phyloP scores from a whole-genome alignment of 2,113 vertebrate genomes.

The Sceloporus tristichus region DNA sequence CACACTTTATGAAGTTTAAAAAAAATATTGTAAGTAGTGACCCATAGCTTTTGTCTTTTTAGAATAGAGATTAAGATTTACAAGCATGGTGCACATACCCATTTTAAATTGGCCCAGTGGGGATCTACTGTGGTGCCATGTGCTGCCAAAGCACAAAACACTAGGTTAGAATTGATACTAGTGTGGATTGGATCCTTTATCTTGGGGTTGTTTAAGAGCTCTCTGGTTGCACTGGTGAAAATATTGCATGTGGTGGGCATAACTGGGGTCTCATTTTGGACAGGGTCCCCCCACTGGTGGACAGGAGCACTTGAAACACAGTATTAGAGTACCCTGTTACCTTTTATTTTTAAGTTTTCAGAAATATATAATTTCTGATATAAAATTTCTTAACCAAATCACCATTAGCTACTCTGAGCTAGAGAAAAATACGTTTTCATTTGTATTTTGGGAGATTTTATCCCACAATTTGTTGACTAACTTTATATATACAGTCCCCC shows the following conservation, averaged over 20 bases:
- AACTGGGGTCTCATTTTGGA: too few relatives aligned
- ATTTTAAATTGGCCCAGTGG: not conserved
- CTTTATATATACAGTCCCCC: not conserved
- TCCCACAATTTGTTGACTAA: not conserved
- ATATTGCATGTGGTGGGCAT: too few relatives aligned
- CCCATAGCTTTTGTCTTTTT: not conserved
- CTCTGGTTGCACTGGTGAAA: too few relatives aligned
- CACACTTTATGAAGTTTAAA: slow-evolving; percentile 16
- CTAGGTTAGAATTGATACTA: too few relatives aligned
- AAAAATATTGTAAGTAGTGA: not conserved
- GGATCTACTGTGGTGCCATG: not conserved
- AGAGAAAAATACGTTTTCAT: not conserved
- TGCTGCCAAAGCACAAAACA: not conserved
- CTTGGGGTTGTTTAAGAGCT: too few relatives aligned
- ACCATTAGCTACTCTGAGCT: not conserved
- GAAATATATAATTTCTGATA: not conserved
- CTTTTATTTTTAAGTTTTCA: not conserved
- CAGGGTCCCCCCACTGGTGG: too few relatives aligned
- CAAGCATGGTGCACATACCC: not conserved
- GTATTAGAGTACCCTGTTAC: not conserved
- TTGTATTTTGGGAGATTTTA: slow-evolving; percentile 30
- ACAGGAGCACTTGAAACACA: too few relatives aligned
- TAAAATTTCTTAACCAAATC: not conserved
- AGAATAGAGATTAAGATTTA: too few relatives aligned
- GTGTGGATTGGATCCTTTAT: too few relatives aligned